Evolutionary conservation across 2,888 invertebrate species (phyloP).

Genomic region (Metalampra italica): DNA sequence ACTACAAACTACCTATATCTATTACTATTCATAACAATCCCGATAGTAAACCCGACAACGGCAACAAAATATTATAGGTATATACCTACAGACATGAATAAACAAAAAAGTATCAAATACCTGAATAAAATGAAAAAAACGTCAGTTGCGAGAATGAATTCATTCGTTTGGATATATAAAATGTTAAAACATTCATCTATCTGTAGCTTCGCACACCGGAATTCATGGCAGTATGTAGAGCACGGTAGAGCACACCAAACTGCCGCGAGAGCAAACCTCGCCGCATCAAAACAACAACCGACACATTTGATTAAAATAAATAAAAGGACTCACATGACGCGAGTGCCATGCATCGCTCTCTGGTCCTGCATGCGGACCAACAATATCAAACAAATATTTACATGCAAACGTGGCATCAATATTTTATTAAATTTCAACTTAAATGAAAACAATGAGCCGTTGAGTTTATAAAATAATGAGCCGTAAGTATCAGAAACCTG

Average conservation of each 20-base stretch:
- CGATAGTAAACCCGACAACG: slow-evolving; percentile 34
- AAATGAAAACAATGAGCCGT: slow-evolving; percentile 16
- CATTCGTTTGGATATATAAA: slow-evolving; percentile 72
- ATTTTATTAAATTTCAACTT: slow-evolving; percentile 33
- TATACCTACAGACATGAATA: slow-evolving; percentile 30
- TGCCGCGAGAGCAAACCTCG: slow-evolving; percentile 58
- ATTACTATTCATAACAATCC: slow-evolving; percentile 35
- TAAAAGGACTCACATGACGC: slow-evolving; percentile 57
- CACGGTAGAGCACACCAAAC: slow-evolving; percentile 54
- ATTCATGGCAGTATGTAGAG: slow-evolving; percentile 64
- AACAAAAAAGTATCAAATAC: slow-evolving; percentile 65
- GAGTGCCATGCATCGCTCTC: slow-evolving; percentile 21
- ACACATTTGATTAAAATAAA: slow-evolving; percentile 73
- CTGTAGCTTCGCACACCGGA: slow-evolving; percentile 58
- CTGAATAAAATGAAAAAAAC: slow-evolving; percentile 58
- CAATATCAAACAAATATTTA: slow-evolving; percentile 18
- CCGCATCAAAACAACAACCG: slow-evolving; percentile 64
- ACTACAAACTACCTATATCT: slow-evolving; percentile 17
- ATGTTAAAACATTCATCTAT: slow-evolving; percentile 75
- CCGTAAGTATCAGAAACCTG: slow-evolving; percentile 3
- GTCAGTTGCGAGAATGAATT: slow-evolving; percentile 58
- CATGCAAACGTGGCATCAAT: slow-evolving; percentile 25
- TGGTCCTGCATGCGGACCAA: slow-evolving; percentile 7
- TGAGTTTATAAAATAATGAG: slow-evolving; percentile 4
- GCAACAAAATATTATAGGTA: slow-evolving; percentile 31